Percentiles rank a stretch among this genome's conserved stretches.
Evolutionary conservation across 2,113 vertebrate species (phyloP).

Genomic region (Pelodiscus sinensis): DNA sequence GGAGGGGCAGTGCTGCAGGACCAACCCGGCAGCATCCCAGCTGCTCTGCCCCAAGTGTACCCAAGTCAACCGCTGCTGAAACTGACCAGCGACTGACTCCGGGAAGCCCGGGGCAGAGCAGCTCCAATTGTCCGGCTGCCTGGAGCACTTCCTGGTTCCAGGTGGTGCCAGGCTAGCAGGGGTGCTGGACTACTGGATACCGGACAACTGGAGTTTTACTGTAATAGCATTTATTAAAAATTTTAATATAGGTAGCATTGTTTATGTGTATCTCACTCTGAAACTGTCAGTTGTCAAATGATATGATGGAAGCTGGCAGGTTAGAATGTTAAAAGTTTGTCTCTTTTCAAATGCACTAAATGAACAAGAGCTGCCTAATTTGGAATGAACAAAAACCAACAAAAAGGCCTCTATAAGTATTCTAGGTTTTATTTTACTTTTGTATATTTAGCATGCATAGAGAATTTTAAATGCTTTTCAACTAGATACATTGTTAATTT

Average conservation of each 20-base stretch:
- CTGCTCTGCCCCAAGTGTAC: too few species aligned
- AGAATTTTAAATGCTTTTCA: constrained; percentile 77
- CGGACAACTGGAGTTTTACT: too few species aligned
- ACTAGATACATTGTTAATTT: constrained; percentile 78
- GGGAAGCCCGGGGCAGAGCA: too few species aligned
- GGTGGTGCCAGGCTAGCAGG: too few species aligned
- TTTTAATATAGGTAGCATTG: constrained; percentile 55
- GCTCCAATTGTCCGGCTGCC: too few species aligned
- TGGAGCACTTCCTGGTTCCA: too few species aligned
- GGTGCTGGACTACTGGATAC: too few species aligned
- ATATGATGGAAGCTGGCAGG: constrained; percentile 76
- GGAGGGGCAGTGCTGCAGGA: too few species aligned
- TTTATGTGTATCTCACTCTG: constrained; percentile 69
- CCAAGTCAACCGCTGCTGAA: too few species aligned
- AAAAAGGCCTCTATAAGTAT: constrained; percentile 73
- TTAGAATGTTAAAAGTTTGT: constrained; percentile 78
- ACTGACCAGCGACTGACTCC: too few species aligned
- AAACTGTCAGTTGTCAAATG: constrained; percentile 76
- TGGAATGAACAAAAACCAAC: constrained; percentile 72
- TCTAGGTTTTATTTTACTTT: constrained; percentile 77
- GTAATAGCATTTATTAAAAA: constrained; percentile 75
- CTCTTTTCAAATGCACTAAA: constrained; percentile 78
- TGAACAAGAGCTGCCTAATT: constrained; percentile 78
- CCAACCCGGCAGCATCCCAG: too few species aligned
- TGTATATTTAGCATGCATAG: constrained; percentile 70